Conservation (phyloP, 2,797 vertebrate genomes). For the Gallinago stenura region DNA sequence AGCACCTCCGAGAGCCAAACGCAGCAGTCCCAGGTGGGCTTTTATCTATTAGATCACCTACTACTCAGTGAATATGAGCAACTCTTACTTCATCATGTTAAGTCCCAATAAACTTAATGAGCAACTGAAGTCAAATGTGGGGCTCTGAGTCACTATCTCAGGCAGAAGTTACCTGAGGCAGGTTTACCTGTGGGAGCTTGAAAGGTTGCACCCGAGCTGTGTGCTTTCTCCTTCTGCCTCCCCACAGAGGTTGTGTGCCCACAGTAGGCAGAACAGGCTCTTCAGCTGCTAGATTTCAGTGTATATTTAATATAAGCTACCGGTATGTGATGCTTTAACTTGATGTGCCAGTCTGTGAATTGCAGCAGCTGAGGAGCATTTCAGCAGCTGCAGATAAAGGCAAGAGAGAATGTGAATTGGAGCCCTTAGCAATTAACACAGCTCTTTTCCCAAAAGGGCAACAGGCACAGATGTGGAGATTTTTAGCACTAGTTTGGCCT, state of each 20-base stretch:
- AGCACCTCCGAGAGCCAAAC: background rate
- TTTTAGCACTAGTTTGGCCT: background rate
- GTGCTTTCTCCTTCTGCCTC: background rate
- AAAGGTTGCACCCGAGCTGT: background rate
- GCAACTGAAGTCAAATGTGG: background rate
- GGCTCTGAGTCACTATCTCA: background rate
- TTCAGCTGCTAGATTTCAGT: background rate
- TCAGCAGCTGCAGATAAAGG: background rate
- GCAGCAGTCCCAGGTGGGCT: background rate
- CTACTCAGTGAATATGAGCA: background rate
- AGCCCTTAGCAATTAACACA: background rate
- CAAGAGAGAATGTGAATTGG: background rate
- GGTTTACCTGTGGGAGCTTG: background rate
- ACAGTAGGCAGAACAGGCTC: background rate
- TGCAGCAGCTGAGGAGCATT: background rate
- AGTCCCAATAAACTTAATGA: background rate
- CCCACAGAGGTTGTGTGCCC: background rate
- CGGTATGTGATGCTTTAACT: fast-evolving
- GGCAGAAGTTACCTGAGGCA: background rate
- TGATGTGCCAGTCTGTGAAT: background rate
- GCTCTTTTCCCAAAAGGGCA: background rate
- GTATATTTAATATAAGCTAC: background rate
- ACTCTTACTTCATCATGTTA: background rate
- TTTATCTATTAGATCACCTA: background rate
- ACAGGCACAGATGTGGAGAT: background rate